phyloP scores from a whole-genome alignment of 2,113 vertebrate species.

The Hydropotes inermis region DNA sequence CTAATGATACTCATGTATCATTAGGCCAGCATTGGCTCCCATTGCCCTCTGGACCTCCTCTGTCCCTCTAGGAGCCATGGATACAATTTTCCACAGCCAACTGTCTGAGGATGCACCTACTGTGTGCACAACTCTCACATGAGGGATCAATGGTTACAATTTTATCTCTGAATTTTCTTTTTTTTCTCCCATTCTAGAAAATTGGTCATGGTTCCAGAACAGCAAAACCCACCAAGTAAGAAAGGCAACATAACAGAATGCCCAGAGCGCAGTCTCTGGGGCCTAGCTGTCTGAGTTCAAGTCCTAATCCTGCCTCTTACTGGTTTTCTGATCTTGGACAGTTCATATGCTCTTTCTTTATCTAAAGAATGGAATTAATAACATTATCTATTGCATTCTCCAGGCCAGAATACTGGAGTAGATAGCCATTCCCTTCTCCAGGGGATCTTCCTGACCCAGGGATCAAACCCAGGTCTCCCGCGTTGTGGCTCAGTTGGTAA shows the following conservation, averaged over 20 bases:
- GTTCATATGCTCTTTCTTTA: background rate
- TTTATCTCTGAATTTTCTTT: background rate
- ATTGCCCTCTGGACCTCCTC: background rate
- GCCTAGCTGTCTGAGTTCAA: background rate
- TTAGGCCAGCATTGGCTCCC: background rate
- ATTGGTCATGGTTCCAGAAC: no score
- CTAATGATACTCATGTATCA: accelerated
- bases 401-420: background rate
- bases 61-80: background rate
- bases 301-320: background rate
- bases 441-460: background rate
- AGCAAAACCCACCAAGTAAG: background rate
- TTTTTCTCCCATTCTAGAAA: background rate
- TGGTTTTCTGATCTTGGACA: background rate
- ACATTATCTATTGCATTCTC: background rate
- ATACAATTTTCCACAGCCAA: background rate
- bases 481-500: background rate
- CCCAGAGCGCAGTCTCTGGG: background rate
- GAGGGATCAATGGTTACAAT: background rate
- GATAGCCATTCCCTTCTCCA: background rate
- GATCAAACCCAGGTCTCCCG: background rate
- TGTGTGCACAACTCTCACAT: accelerated
- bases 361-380: background rate
- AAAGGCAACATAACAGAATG: accelerated
- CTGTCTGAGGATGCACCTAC: background rate